Percentiles rank a stretch among this genome's conserved stretches.
phyloP scores from a whole-genome alignment of 2,888 invertebrate genomes.

The Patella ulyssiponensis region DNA sequence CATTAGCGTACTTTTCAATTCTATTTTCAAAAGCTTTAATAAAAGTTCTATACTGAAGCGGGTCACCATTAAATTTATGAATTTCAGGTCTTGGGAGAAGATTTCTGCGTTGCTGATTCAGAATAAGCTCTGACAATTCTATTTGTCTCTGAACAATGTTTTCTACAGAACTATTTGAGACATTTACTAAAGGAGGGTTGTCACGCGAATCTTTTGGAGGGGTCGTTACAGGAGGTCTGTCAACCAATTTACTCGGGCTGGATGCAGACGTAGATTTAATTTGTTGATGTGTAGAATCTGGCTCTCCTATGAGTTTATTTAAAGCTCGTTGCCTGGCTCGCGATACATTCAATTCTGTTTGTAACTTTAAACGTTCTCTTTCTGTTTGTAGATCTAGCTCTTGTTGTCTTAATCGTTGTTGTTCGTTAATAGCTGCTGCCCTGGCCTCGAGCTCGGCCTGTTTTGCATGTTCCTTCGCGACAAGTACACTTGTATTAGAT shows the following conservation, averaged over 20 bases:
- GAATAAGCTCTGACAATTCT: background rate
- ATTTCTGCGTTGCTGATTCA: constrained; percentile 3
- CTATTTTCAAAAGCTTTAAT: constrained; percentile 25
- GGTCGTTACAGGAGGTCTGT: no score
- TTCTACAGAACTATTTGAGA: background rate
- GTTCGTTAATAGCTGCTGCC: no score
- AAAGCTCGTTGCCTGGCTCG: background rate
- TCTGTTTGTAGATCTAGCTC: no score
- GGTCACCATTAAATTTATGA: constrained; percentile 34
- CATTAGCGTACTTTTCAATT: constrained; percentile 14
- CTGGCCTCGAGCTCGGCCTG: no score
- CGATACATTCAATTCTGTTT: background rate
- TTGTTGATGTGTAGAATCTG: no score
- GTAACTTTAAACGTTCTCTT: background rate
- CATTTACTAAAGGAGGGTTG: background rate
- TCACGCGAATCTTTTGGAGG: no score
- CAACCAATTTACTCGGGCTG: no score
- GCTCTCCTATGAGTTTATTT: background rate
- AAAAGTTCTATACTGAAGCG: constrained; percentile 26
- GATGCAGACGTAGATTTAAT: no score
- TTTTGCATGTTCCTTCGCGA: no score
- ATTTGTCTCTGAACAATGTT: background rate
- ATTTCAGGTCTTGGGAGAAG: constrained; percentile 29
- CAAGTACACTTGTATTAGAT: no score
- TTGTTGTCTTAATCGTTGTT: no score